Conservation (phyloP, 2,888 invertebrate genomes). For the Cecidostiba fungosa region DNA sequence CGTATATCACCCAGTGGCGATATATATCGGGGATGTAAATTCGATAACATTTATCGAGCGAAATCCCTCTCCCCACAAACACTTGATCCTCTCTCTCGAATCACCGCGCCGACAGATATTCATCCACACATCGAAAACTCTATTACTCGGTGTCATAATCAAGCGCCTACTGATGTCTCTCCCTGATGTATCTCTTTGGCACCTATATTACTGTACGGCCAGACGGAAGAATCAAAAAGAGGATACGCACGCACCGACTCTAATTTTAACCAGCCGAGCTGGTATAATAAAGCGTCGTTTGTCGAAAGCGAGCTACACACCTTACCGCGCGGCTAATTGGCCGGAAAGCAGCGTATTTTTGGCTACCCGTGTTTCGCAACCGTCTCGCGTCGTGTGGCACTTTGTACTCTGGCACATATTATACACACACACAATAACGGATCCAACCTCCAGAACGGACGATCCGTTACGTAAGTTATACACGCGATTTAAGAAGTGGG, state of each 20-base stretch:
- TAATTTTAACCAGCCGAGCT: conserved; percentile 63
- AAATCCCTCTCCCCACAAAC: not conserved
- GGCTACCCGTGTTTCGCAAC: conserved; percentile 13
- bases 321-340: conserved; percentile 50
- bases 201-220: not conserved
- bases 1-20: not conserved
- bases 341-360: conserved; percentile 45
- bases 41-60: conserved; percentile 1
- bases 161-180: too few species aligned
- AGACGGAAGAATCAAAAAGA: conserved; percentile 9
- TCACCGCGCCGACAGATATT: too few species aligned
- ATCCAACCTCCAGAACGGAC: not conserved
- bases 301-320: conserved; percentile 27
- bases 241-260: conserved; percentile 54
- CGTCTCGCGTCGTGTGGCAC: not conserved
- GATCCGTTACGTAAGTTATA: not conserved
- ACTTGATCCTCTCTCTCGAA: too few species aligned
- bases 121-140: too few species aligned
- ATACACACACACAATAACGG: not conserved
- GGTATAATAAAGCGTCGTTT: conserved; percentile 33
- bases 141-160: not conserved
- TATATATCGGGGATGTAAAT: not conserved
- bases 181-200: not conserved
- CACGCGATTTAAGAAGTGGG: not conserved
- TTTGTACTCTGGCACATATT: not conserved